These are phyloP conservation scores for Antennarius striatus DNA, from an alignment of 2,113 vertebrate species.

Conservation along the genomic window DNA sequence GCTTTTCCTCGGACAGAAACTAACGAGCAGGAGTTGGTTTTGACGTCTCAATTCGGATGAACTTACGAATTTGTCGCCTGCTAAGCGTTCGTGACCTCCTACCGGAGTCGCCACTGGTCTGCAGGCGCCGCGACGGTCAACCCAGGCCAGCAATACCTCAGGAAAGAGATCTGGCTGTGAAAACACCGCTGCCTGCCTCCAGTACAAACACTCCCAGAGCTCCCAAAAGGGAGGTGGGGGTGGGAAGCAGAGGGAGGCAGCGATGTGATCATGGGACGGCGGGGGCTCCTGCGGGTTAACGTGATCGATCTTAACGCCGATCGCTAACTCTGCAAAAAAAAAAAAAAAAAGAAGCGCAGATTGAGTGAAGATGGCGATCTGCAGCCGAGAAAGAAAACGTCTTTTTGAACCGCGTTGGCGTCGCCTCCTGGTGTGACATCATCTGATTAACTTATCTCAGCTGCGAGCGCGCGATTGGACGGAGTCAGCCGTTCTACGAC, in stretches of 20 bases:
- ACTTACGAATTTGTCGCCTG: not conserved
- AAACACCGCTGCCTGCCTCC: conserved; percentile 71
- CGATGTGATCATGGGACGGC: too few species aligned
- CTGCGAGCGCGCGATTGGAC: too few species aligned
- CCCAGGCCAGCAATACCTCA: conserved; percentile 69
- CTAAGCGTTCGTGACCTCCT: conserved; percentile 41
- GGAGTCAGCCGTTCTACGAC: too few species aligned
- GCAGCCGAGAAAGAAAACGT: conserved; percentile 9
- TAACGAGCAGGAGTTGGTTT: conserved; percentile 7
- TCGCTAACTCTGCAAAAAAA: too few species aligned
- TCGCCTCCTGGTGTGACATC: conserved; percentile 1
- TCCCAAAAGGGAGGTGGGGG: conserved; percentile 58
- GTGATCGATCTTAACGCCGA: too few species aligned
- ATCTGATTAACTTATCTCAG: conserved; percentile 1
- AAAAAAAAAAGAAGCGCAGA: too few species aligned
- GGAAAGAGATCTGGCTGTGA: conserved; percentile 70
- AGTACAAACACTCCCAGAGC: conserved; percentile 72
- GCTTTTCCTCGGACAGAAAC: too few species aligned
- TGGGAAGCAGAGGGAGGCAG: conserved; percentile 7
- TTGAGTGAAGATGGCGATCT: not conserved
- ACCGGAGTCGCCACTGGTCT: conserved; percentile 30
- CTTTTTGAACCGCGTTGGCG: not conserved
- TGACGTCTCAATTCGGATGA: not conserved
- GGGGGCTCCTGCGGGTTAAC: too few species aligned
- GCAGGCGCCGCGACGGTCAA: conserved; percentile 50